Evolutionary conservation across 2,113 vertebrate genomes (phyloP).

Genomic region (Edolisoma coerulescens): DNA sequence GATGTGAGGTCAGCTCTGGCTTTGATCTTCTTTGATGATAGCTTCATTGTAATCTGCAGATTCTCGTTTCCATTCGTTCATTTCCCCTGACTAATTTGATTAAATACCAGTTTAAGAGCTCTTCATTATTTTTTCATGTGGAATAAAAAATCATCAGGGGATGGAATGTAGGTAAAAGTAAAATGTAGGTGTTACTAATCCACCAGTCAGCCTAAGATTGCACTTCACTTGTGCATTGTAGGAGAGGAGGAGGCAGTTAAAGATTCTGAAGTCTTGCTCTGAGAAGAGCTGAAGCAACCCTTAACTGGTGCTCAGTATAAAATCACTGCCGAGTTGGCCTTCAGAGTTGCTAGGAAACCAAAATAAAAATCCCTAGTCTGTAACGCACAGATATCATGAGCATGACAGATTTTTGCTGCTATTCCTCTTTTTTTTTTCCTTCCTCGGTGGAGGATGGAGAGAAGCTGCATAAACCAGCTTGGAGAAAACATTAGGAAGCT

Average conservation of each 20-base stretch:
- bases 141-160: background rate
- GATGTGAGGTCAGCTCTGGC: background rate
- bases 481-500: background rate
- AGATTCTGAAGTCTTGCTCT: background rate
- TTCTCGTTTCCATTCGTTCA: background rate
- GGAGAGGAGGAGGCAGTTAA: background rate
- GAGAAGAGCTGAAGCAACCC: background rate
- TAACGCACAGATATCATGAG: background rate
- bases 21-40: background rate
- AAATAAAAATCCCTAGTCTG: background rate
- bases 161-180: background rate
- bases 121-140: background rate
- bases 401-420: background rate
- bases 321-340: background rate
- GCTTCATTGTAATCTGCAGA: background rate
- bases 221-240: background rate
- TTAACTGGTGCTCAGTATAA: background rate
- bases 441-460: background rate
- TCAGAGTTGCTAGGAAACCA: constrained; percentile 29
- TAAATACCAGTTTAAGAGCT: background rate
- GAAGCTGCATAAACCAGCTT: background rate
- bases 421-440: background rate
- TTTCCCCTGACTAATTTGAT: background rate
- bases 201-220: background rate
- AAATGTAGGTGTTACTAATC: background rate